Evolutionary conservation across 2,888 invertebrate genomes (phyloP).

Genomic region (Andrena bucephala): DNA sequence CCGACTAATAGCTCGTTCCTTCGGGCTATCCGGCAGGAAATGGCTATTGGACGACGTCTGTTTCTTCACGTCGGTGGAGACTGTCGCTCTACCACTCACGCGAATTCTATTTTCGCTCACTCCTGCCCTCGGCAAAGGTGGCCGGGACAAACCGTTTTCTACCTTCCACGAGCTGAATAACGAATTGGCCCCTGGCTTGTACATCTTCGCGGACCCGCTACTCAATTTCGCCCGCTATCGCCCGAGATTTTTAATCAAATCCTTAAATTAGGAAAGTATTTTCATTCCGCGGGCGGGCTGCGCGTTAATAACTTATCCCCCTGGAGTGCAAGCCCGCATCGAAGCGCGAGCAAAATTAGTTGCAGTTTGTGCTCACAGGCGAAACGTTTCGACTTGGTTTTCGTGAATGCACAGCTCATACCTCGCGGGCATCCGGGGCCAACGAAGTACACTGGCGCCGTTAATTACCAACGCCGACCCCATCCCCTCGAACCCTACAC

Average conservation of each 20-base stretch:
- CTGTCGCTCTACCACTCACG: neutral
- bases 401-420: constrained; percentile 37
- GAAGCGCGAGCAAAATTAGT: constrained; percentile 20
- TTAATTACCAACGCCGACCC: constrained; percentile 23
- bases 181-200: neutral
- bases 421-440: constrained; percentile 12
- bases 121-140: neutral
- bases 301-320: constrained; percentile 38
- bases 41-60: neutral
- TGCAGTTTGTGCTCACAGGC: constrained; percentile 14
- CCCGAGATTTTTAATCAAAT: constrained; percentile 20
- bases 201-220: neutral
- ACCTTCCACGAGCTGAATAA: neutral
- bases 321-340: neutral
- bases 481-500: neutral
- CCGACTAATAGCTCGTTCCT: constrained; percentile 40
- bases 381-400: constrained; percentile 17
- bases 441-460: constrained; percentile 8
- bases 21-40: constrained; percentile 1
- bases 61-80: neutral
- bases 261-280: constrained; percentile 23
- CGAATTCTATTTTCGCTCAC: neutral
- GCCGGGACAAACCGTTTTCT: neutral
- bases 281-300: constrained; percentile 12
- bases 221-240: neutral